Evolutionary conservation across 2,113 vertebrate species (phyloP), one percentile per base, ranked within the genome.

Genomic region (Rhinolophus ferrumequinum): DNA sequence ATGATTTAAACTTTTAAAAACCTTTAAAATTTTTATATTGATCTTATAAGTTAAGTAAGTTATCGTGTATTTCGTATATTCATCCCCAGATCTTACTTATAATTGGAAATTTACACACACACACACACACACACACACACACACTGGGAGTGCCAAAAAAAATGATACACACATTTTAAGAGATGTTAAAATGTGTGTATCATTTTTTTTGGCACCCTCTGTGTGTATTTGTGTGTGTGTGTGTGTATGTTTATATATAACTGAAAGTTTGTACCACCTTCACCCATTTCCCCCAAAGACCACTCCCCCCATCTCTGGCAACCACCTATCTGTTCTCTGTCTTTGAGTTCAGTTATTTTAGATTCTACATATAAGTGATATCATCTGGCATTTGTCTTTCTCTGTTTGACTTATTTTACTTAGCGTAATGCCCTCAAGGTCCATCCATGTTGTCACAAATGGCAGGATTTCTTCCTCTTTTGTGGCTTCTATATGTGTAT

Each of bases 211-310:
- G 47, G 11, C 47, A 47, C 47, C 47, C 47, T 47, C 47, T 47
- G 47, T 47, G 47, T 47, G 47, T 47, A 7, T 47, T 2, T 47
- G 47, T 47, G 47, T 47, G 47, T 47, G 47, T 47, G 11, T 47
- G 47, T 47, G 7, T 35, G 33, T 75, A 75, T 10, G 30, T 77
- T 77, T 54, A 77, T 16, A 44, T 62, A 33, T 64, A 62, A 38
- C 60, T 73, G 90, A 79, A 73, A 50, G 56, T 88, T 92, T 92
- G 66, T 83, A 92, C 44, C 12, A 64, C n/a, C 56, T 92, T 92
- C 47, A 67, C 33, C 28, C 35, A 54, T 16, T 84, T 84, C 67
- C 44, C 56, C 44, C 41, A 38, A 50, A 24, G 33, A 52, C 41
- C 2, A 35, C 24, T 3, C 56, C 33, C 24, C 44, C 33, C 30